Percentiles rank a stretch among this genome's conserved stretches.
These are phyloP conservation scores for Calypte anna DNA, from an alignment of 2,113 vertebrate species.

Conservation along the genomic window DNA sequence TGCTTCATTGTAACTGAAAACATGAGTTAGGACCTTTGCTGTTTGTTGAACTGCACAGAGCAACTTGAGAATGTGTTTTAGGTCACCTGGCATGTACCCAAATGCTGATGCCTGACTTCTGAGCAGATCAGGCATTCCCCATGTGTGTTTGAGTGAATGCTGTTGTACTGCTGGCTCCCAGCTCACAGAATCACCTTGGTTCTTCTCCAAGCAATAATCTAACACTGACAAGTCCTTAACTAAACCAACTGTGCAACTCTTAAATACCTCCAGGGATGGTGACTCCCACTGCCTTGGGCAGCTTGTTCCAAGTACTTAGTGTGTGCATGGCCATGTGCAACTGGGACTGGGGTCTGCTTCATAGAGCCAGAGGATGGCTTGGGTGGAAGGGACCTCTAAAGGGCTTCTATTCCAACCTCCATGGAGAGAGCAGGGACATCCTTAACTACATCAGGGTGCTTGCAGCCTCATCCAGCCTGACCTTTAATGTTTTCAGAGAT, in stretches of 20 bases:
- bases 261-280: no score
- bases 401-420: neutral
- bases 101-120: neutral
- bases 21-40: neutral
- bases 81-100: rapidly evolving
- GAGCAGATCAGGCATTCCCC: neutral
- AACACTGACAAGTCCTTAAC: no score
- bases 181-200: no score
- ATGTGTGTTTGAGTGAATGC: neutral
- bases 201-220: no score
- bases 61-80: neutral
- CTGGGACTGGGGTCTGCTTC: neutral
- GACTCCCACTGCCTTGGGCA: no score
- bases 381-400: neutral
- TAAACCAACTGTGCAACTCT: no score
- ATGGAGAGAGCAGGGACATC: neutral
- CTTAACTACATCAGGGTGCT: neutral
- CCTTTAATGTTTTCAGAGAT: neutral
- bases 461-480: neutral
- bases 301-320: no score
- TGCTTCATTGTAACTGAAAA: rapidly evolving
- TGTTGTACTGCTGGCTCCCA: neutral
- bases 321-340: rapidly evolving
- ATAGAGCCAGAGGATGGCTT: rapidly evolving
- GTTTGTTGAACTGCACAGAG: neutral